Conservation (phyloP, 2,113 vertebrate species). For the human region GRCh38 chr14:93998501-93999000, state of each 20-base stretch:
- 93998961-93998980: not conserved
- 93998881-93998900: not conserved
- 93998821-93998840: not conserved
- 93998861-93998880: not conserved
- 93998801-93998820: not conserved
- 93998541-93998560: not conserved
- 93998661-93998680: not conserved
- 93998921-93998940: not conserved
- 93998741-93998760: fast-evolving
- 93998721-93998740: not conserved
- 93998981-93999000: not conserved
- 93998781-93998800: not conserved
- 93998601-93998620: too few species aligned
- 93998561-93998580: not conserved
- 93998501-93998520: not conserved
- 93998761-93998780: fast-evolving
- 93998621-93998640: too few species aligned
- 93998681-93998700: not conserved
- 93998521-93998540: not conserved
- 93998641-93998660: not conserved
- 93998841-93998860: not conserved
- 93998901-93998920: not conserved
- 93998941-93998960: not conserved
- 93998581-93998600: not conserved
- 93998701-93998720: not conserved